Conservation (phyloP, 2,797 vertebrate genomes). For the Sebastes elongatus region DNA sequence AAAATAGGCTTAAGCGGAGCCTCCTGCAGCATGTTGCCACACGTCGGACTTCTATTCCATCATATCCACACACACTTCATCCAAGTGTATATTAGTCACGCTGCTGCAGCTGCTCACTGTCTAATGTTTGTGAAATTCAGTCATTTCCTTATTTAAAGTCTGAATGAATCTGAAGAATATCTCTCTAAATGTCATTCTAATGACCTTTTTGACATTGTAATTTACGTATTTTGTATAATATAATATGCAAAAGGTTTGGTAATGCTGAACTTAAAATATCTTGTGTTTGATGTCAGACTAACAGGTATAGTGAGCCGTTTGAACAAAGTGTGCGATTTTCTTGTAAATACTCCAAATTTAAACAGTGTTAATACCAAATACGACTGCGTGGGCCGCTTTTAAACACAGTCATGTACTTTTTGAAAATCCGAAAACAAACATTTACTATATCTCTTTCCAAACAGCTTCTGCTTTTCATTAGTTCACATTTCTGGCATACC, state of each 20-base stretch:
- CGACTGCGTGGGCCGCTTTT: background rate
- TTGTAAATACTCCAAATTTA: background rate
- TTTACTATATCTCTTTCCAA: conserved; percentile 34
- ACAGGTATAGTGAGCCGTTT: background rate
- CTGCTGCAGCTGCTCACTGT: conserved; percentile 16
- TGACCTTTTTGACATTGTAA: background rate
- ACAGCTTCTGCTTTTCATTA: conserved; percentile 64
- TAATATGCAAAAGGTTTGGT: background rate
- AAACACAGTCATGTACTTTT: background rate
- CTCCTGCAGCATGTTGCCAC: conserved; percentile 63
- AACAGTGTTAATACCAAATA: background rate
- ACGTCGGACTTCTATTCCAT: conserved; percentile 57
- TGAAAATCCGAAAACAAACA: conserved; percentile 13
- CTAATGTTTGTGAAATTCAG: background rate
- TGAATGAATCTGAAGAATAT: background rate
- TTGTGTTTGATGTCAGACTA: background rate
- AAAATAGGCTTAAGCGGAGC: conserved; percentile 64
- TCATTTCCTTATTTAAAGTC: background rate
- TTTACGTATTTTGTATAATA: background rate
- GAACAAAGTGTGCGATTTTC: background rate
- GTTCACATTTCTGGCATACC: conserved; percentile 60
- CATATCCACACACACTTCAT: conserved; percentile 33
- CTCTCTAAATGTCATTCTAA: background rate
- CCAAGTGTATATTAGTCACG: conserved; percentile 24
- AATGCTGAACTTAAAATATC: background rate